phyloP scores from a whole-genome alignment of 2,888 invertebrate species.

The Magallana nippona region DNA sequence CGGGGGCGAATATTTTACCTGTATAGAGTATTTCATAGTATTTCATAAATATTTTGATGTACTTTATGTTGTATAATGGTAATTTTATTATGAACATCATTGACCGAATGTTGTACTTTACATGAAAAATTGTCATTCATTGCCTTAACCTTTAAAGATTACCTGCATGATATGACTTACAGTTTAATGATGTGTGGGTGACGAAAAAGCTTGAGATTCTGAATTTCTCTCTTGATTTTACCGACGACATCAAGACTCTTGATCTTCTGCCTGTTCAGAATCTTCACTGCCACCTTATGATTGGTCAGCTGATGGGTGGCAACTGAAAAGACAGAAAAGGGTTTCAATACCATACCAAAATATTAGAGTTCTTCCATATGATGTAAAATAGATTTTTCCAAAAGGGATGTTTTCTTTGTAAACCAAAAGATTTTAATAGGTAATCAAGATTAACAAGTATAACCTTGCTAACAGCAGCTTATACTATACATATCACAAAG shows the following conservation, averaged over 20 bases:
- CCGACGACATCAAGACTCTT: conserved; percentile 99
- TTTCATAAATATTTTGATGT: background rate
- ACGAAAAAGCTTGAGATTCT: conserved; percentile 98
- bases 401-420: too few species aligned
- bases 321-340: conserved; percentile 82
- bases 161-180: conserved; percentile 82
- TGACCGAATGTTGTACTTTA: background rate
- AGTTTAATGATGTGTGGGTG: conserved; percentile 99
- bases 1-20: too few species aligned
- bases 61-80: background rate
- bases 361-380: background rate
- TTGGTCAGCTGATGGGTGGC: conserved; percentile 98
- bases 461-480: too few species aligned
- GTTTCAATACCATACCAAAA: background rate
- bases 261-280: conserved; percentile 98
- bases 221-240: conserved; percentile 98
- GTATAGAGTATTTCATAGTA: background rate
- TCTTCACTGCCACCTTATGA: conserved; percentile 99
- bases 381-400: too few species aligned
- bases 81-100: too few species aligned
- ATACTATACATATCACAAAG: too few species aligned
- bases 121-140: background rate
- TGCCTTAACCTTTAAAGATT: background rate
- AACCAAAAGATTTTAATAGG: too few species aligned
- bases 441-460: background rate